Evolutionary conservation across 2,113 vertebrate species (phyloP).

Genomic region (Alectura lathami): DNA sequence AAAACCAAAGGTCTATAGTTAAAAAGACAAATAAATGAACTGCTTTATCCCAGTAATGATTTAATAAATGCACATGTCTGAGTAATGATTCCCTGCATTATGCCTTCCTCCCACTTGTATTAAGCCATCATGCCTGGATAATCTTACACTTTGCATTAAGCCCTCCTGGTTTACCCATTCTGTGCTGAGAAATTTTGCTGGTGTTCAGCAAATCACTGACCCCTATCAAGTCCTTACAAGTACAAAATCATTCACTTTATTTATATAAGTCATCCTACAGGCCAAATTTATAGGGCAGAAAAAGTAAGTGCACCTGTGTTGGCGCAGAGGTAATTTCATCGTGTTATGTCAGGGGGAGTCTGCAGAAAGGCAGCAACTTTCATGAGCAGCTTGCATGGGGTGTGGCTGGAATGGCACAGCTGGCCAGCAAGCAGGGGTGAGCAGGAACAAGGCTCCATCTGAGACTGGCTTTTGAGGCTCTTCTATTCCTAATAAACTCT

Average conservation of each 20-base stretch:
- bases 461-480: background rate
- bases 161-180: background rate
- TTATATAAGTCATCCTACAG: slow-evolving; percentile 29
- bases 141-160: slow-evolving; percentile 36
- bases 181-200: background rate
- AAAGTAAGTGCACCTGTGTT: slow-evolving; percentile 45
- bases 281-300: slow-evolving; percentile 6
- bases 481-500: background rate
- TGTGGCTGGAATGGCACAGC: background rate
- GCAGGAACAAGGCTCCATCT: background rate
- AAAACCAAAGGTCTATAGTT: background rate
- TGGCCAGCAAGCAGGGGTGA: background rate
- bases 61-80: slow-evolving; percentile 49
- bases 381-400: background rate
- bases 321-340: background rate
- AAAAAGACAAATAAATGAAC: slow-evolving; percentile 49
- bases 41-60: slow-evolving; percentile 37
- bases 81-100: slow-evolving; percentile 37
- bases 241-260: slow-evolving; percentile 1
- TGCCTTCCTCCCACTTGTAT: slow-evolving; percentile 27
- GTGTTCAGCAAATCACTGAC: slow-evolving; percentile 6
- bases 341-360: background rate
- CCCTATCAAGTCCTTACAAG: slow-evolving; percentile 26
- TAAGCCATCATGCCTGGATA: slow-evolving; percentile 45
- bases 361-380: background rate